Evolutionary conservation across 2,797 vertebrate genomes (phyloP).

Genomic region (Liasis olivaceus): DNA sequence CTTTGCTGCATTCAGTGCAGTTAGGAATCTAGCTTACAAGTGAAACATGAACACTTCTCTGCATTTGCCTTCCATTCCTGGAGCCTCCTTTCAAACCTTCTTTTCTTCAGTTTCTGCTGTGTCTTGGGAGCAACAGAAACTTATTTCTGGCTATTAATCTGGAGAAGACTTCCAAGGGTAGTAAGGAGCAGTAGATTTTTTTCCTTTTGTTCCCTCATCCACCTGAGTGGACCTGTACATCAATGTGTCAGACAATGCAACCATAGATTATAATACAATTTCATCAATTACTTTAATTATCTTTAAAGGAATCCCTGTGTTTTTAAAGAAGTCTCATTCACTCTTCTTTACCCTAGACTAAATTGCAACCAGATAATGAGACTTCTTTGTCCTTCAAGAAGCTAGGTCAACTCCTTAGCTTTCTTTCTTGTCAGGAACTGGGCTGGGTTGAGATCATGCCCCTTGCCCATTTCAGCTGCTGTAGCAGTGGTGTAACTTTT

Average conservation of each 20-base stretch:
- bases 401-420: background rate
- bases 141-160: background rate
- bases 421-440: background rate
- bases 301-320: background rate
- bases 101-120: background rate
- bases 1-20: background rate
- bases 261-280: background rate
- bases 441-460: background rate
- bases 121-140: background rate
- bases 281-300: background rate
- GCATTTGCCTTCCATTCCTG: background rate
- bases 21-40: background rate
- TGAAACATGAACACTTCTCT: background rate
- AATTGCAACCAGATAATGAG: background rate
- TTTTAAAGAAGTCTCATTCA: background rate
- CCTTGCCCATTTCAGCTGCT: background rate
- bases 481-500: background rate
- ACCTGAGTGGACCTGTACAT: background rate
- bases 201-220: background rate
- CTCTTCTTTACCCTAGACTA: background rate
- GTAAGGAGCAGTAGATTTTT: background rate
- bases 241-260: background rate
- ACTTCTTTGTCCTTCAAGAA: background rate
- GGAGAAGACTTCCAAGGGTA: background rate
- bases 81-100: background rate